A percentile compares a stretch with the other conserved stretches of the same genome.
phyloP scores from a whole-genome alignment of 2,888 invertebrate genomes.

The Acrobasis consociella region DNA sequence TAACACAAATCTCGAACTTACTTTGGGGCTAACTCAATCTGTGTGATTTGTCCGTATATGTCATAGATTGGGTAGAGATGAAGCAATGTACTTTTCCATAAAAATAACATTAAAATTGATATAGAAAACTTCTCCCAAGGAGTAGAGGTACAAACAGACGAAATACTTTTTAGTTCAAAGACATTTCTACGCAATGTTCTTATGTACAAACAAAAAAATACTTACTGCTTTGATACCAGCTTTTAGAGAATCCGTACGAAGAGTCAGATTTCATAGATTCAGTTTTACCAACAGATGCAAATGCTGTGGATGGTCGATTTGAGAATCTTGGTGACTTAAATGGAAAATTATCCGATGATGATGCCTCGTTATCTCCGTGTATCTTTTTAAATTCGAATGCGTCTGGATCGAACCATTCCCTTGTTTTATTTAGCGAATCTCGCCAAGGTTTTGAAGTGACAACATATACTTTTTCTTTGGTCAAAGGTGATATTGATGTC shows the following conservation, averaged over 20 bases:
- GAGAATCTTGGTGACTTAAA: conserved; percentile 81
- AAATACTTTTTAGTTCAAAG: too few relatives aligned
- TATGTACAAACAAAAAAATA: conserved; percentile 23
- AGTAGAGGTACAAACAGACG: too few relatives aligned
- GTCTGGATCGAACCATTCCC: conserved; percentile 56
- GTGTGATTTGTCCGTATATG: background rate
- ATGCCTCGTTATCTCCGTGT: conserved; percentile 45
- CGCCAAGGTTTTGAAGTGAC: conserved; percentile 89
- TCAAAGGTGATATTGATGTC: conserved; percentile 88
- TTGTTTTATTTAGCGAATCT: conserved; percentile 51
- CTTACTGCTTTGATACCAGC: conserved; percentile 77
- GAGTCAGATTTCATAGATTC: conserved; percentile 61
- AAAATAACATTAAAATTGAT: too few relatives aligned
- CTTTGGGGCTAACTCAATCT: too few relatives aligned
- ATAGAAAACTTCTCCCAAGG: too few relatives aligned
- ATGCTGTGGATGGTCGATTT: conserved; percentile 81
- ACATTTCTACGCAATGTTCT: too few relatives aligned
- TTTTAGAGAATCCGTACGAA: conserved; percentile 66
- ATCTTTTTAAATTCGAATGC: conserved; percentile 65
- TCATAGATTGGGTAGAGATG: too few relatives aligned
- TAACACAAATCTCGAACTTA: too few relatives aligned
- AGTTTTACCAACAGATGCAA: conserved; percentile 58
- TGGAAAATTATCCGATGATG: conserved; percentile 54
- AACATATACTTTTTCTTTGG: conserved; percentile 91
- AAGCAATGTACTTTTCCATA: too few relatives aligned